Percentiles rank a stretch among this genome's conserved stretches.
Evolutionary conservation across 2,888 invertebrate genomes (phyloP).

Genomic region (Tholera decimalis): DNA sequence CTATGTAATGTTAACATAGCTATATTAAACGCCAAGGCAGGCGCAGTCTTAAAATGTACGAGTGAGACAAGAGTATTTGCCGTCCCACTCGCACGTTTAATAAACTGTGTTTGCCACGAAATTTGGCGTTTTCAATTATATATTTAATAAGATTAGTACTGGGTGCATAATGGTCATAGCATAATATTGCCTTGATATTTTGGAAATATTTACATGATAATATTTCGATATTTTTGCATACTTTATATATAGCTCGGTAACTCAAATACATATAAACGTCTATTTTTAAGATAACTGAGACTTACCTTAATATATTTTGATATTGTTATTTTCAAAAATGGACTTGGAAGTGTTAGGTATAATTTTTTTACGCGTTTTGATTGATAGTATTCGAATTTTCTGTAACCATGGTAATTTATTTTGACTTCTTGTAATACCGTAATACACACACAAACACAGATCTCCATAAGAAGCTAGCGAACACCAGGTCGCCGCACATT

Average conservation of each 20-base stretch:
- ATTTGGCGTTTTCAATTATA: background rate
- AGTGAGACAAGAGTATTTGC: constrained; percentile 3
- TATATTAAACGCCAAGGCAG: background rate
- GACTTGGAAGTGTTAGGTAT: constrained; percentile 1
- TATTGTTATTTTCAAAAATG: constrained; percentile 40
- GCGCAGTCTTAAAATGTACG: background rate
- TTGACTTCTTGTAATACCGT: background rate
- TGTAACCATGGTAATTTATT: background rate
- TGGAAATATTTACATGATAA: constrained; percentile 44
- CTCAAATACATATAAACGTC: constrained; percentile 18
- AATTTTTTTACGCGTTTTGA: constrained; percentile 15
- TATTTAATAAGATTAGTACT: constrained; percentile 4
- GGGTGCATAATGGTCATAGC: constrained; percentile 33
- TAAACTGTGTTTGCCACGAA: background rate
- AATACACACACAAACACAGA: background rate
- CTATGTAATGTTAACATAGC: background rate
- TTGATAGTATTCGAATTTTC: background rate
- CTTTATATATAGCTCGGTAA: constrained; percentile 46
- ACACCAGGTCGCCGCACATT: no score
- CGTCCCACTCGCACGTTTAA: background rate
- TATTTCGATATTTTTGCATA: constrained; percentile 41
- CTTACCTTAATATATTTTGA: constrained; percentile 38
- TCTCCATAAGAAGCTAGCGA: no score
- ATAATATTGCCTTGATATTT: constrained; percentile 49
- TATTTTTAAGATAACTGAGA: constrained; percentile 36